Evolutionary conservation across 2,888 invertebrate genomes (phyloP).

Genomic region (Dendrolimus houi): DNA sequence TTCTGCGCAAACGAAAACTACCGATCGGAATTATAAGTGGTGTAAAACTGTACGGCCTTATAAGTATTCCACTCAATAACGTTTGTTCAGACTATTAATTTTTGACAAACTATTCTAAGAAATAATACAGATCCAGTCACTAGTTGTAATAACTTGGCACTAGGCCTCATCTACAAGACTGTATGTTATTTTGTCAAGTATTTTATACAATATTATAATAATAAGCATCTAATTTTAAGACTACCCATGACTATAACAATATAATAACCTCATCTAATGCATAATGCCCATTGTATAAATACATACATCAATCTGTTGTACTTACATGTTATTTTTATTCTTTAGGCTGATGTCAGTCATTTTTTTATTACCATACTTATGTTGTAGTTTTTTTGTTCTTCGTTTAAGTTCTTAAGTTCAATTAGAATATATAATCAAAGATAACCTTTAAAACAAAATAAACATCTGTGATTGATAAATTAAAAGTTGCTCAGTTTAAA

Average conservation of each 20-base stretch:
- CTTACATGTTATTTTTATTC: constrained; percentile 27
- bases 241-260: constrained; percentile 10
- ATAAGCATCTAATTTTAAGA: constrained; percentile 8
- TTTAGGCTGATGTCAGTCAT: constrained; percentile 14
- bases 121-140: constrained; percentile 1
- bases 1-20: too few relatives aligned
- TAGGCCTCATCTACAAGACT: constrained; percentile 23
- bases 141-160: constrained; percentile 7
- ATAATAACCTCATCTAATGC: constrained; percentile 18
- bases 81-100: too few relatives aligned
- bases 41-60: too few relatives aligned
- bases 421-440: constrained; percentile 12
- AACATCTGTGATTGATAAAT: constrained; percentile 1
- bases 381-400: constrained; percentile 19
- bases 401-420: constrained; percentile 16
- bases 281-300: constrained; percentile 38
- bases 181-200: constrained; percentile 14
- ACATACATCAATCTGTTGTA: constrained; percentile 48
- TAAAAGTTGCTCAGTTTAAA: constrained; percentile 60
- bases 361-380: constrained; percentile 23
- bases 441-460: constrained; percentile 19
- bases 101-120: too few relatives aligned
- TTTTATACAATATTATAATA: constrained; percentile 5
- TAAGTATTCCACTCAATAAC: too few relatives aligned
- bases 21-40: too few relatives aligned